Evolutionary conservation across 2,888 invertebrate species (phyloP), one percentile per base, ranked within the genome.

Genomic region (Epinotia ramella): DNA sequence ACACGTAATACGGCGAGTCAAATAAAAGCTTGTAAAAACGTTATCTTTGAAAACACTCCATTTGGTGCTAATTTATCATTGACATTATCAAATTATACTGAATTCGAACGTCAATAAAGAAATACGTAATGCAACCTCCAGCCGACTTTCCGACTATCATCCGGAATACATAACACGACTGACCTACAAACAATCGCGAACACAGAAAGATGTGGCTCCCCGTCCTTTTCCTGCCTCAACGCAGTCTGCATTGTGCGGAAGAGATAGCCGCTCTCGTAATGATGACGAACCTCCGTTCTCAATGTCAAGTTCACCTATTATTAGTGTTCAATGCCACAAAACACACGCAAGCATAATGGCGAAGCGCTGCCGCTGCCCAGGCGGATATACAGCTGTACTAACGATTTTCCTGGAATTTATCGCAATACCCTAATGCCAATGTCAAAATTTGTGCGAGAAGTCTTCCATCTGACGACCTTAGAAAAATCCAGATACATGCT

Each of bases 251-350:
- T 78, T 73, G 91, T 84, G 89, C 83, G 89, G 86, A 82, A 86
- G 93, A 91, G 93, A 93, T 83, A 86, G 88, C 85, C 81, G 84
- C 86, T 86, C 88, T 88, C 85, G 89, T 88, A 89, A 86, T 88
- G 91, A 91, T 93, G 94, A 94, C 94, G 94, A 94, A 93, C 92
- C 93, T 93, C 91, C 90, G 88, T 83, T 89, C 91, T 93, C 94
- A 94, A 94, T 94, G 94, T 94, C 94, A 94, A 94, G 94, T 94
- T 94, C 94, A 94, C 90, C 92, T 94, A 93, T 93, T 93, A 93
- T 93, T 94, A 93, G 94, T 91, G 87, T 86, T 93, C 94, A 94
- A 94, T 94, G 94, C 94, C 93, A 93, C 91, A 84, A 88, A 91
- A 91, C 89, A 92, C 89, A 92, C 91, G 91, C 88, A 88, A 91